These are phyloP conservation scores for Xestoiulus laeticollis DNA, from an alignment of 2,888 invertebrate species.

Conservation along the genomic window DNA sequence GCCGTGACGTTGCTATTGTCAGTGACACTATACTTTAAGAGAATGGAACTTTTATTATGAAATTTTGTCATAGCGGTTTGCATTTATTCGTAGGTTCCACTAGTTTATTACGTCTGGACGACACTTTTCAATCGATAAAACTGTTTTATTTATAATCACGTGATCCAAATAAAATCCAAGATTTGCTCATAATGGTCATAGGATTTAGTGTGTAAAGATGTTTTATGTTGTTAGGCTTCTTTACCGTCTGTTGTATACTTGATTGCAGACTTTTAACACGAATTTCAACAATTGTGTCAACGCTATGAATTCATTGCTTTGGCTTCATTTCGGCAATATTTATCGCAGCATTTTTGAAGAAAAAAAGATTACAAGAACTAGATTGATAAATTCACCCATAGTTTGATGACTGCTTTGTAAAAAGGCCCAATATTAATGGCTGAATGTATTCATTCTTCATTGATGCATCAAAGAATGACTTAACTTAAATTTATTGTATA, in stretches of 20 bases:
- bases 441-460: too few species aligned
- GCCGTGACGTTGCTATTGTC: not conserved
- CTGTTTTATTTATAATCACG: not conserved
- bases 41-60: not conserved
- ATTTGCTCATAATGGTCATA: not conserved
- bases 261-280: not conserved
- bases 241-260: not conserved
- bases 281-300: too few species aligned
- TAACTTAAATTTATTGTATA: too few species aligned
- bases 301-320: too few species aligned
- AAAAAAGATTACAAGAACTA: too few species aligned
- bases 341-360: too few species aligned
- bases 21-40: not conserved
- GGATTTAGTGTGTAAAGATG: not conserved
- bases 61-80: not conserved
- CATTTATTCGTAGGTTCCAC: not conserved
- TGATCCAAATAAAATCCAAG: not conserved
- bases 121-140: not conserved
- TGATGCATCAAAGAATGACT: too few species aligned
- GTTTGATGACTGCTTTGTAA: too few species aligned
- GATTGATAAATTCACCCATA: too few species aligned
- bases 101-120: not conserved
- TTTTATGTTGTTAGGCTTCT: not conserved
- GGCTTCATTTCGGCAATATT: too few species aligned
- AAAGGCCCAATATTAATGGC: too few species aligned